These are phyloP conservation scores for Piscicola geometra DNA, from an alignment of 2,888 invertebrate genomes.

Conservation along the genomic window DNA sequence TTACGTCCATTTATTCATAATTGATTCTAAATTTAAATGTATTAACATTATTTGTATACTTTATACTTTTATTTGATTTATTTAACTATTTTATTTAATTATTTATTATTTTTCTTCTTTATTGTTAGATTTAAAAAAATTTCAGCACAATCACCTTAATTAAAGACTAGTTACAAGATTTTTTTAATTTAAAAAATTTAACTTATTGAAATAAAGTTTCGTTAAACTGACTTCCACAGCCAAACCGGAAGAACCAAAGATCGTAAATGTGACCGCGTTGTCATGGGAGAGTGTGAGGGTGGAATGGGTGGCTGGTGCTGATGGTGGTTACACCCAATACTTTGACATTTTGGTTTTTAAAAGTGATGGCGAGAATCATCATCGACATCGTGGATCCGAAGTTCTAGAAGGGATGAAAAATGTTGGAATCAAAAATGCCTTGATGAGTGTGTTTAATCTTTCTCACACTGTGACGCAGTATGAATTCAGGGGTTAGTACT, in stretches of 20 bases:
- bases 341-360: background rate
- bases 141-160: no score
- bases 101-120: no score
- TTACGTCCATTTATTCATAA: no score
- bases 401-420: background rate
- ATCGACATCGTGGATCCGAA: background rate
- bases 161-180: background rate
- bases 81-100: no score
- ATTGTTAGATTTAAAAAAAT: no score
- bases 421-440: no score
- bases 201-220: background rate
- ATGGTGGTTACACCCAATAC: background rate
- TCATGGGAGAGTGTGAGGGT: background rate
- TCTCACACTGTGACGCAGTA: background rate
- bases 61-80: background rate
- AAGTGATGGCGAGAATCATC: no score
- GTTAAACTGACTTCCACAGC: no score
- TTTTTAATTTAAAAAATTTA: background rate
- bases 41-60: no score
- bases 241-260: conserved; percentile 2
- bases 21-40: no score
- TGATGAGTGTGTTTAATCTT: background rate
- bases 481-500: background rate
- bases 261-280: background rate
- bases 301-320: background rate